Base-by-base conservation (phyloP, 2,797 vertebrate species). In the Momotus momota region DNA sequence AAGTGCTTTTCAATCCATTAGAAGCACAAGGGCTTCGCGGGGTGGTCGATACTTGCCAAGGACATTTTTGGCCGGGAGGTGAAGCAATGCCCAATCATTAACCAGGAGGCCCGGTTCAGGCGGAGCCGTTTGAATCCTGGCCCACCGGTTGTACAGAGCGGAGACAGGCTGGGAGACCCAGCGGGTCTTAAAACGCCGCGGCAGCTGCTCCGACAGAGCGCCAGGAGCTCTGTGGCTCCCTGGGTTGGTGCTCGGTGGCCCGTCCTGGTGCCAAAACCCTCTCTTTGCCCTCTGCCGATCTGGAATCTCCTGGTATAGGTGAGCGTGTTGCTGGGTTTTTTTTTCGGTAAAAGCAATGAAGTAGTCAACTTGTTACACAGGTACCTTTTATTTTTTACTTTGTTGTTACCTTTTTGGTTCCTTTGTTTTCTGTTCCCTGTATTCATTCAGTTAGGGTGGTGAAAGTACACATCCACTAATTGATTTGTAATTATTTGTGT, bases 221-320 rank as follows among this genome's bases (percentile, higher is more conserved):
- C 4, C 40, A 8, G 45, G 26, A 33, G 51, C 49, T 45, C 33
- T 6, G 62, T 6, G 3, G 72, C 52, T 40, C 0, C 4, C 2
- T 2, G 25, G 9, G 10, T 35, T 46, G 74, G 3, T 62, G 79
- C 38, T 51, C 19, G 29, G 51, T 27, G 18, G 7, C 40, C 45
- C 0, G 1, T 55, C 19, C 9, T n/a, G 2, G 7, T 12, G 23
- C 58, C 41, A 9, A n/a, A 45, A 2, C 11, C 46, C 7, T 19
- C 75, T 9, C 64, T 22, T 9, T 14, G 16, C 10, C 49, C 18
- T n/a, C 38, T 81, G 52, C 46, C 8, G 18, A 41, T 12, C 69
- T 75, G 81, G 71, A 82, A 52, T 10, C 51, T 1, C 40, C 71
- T 77, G 84, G 43, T 38, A 4, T 9, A 66, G 86, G 83, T 94